These are phyloP conservation scores for Hemicrepidius hirtus DNA, from an alignment of 2,888 invertebrate genomes.

Conservation along the genomic window DNA sequence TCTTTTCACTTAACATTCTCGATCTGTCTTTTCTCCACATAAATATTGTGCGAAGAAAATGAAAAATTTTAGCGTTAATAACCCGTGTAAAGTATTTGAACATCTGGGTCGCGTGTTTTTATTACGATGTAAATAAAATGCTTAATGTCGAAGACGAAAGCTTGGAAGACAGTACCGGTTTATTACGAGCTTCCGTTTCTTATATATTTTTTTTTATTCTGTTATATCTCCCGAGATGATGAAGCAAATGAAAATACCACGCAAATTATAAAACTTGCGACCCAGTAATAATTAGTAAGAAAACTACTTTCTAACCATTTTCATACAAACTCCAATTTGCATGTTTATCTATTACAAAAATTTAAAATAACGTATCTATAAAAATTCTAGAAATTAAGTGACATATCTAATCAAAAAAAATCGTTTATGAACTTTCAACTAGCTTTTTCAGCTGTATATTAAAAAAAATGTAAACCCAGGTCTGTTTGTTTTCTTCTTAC, in stretches of 20 bases:
- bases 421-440: slow-evolving; percentile 56
- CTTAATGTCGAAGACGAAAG: slow-evolving; percentile 26
- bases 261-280: not conserved
- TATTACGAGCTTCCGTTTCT: slow-evolving; percentile 27
- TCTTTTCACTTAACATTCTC: slow-evolving; percentile 1
- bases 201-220: slow-evolving; percentile 5
- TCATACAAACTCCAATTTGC: not conserved
- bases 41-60: not conserved
- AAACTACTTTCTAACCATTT: too few species aligned
- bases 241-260: not conserved
- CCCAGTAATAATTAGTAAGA: too few species aligned
- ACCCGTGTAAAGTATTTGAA: slow-evolving; percentile 24
- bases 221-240: slow-evolving; percentile 11
- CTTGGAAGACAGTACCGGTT: slow-evolving; percentile 17
- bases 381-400: slow-evolving; percentile 8
- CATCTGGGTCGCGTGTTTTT: slow-evolving; percentile 35
- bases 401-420: slow-evolving; percentile 42
- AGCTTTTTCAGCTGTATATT: slow-evolving; percentile 49
- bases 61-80: slow-evolving; percentile 28
- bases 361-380: not conserved
- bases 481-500: slow-evolving; percentile 38
- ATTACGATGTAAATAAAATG: slow-evolving; percentile 22
- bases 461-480: slow-evolving; percentile 35
- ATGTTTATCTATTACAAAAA: not conserved
- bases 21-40: not conserved